Percentiles rank a stretch among this genome's conserved stretches.
phyloP scores from a whole-genome alignment of 2,888 invertebrate genomes.

The Drosophila anomalata region DNA sequence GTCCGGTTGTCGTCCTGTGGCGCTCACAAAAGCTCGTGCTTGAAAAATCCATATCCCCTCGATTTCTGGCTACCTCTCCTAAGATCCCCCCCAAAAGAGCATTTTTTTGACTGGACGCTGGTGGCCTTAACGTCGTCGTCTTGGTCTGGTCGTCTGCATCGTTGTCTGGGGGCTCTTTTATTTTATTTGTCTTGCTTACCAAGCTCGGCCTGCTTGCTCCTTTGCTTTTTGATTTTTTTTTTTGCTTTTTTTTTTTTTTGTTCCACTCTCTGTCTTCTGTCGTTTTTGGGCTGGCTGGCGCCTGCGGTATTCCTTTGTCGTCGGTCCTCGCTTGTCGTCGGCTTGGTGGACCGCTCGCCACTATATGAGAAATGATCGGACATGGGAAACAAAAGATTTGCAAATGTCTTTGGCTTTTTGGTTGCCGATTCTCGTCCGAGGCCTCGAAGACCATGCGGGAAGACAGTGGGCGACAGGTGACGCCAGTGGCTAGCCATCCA shows the following conservation, averaged over 20 bases:
- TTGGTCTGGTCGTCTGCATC: conserved; percentile 45
- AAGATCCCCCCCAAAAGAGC: conserved; percentile 19
- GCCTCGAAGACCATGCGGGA: background rate
- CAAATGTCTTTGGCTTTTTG: conserved; percentile 79
- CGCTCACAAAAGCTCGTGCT: conserved; percentile 65
- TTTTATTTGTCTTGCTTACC: conserved; percentile 46
- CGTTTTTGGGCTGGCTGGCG: conserved; percentile 79
- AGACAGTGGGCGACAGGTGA: conserved; percentile 74
- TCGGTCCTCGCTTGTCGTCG: conserved; percentile 64
- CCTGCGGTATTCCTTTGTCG: conserved; percentile 83
- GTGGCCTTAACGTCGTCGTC: conserved; percentile 39
- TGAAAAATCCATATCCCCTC: conserved; percentile 1
- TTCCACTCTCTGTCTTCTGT: conserved; percentile 41
- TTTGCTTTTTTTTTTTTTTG: conserved; percentile 48
- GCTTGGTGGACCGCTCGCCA: conserved; percentile 62
- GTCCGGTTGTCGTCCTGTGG: conserved; percentile 39
- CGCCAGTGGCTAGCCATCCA: conserved; percentile 50
- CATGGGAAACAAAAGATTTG: conserved; percentile 82
- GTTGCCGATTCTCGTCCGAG: conserved; percentile 53
- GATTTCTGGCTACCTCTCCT: conserved; percentile 4
- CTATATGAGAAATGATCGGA: conserved; percentile 82
- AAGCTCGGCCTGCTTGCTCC: background rate
- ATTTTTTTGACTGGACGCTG: conserved; percentile 54
- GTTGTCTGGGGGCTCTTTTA: conserved; percentile 38
- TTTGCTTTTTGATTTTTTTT: background rate